phyloP scores from a whole-genome alignment of 2,797 vertebrate species.

The Tinamus major region DNA sequence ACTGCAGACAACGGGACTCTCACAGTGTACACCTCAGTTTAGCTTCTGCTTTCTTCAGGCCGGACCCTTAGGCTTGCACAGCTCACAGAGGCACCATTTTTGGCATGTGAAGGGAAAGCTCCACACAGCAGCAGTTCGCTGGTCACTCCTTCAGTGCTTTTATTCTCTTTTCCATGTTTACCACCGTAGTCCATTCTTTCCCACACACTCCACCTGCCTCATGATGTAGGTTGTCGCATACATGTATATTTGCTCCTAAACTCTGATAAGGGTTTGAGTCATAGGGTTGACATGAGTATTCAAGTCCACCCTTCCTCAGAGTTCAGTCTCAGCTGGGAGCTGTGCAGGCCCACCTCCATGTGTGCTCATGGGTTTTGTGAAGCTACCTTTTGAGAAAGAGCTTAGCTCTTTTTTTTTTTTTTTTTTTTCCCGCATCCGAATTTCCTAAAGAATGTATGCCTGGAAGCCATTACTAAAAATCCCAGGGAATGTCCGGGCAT shows the following conservation, averaged over 20 bases:
- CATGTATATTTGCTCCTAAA: neutral
- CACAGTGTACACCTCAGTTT: neutral
- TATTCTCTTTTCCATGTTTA: neutral
- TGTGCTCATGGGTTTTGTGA: neutral
- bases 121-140: neutral
- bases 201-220: neutral
- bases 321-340: neutral
- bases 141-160: neutral
- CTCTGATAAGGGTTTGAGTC: conserved; percentile 32
- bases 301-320: neutral
- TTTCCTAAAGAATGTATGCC: accelerated
- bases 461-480: neutral
- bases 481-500: neutral
- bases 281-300: neutral
- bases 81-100: neutral
- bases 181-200: neutral
- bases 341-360: neutral
- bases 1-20: neutral
- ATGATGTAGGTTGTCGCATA: neutral
- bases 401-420: neutral
- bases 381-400: neutral
- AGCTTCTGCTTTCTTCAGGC: neutral
- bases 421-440: neutral
- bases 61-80: neutral
- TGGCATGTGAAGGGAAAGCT: neutral